A percentile compares a stretch with the other conserved stretches of the same genome.
phyloP scores from a whole-genome alignment of 2,797 vertebrate species.

The Halcyon chelicuti region DNA sequence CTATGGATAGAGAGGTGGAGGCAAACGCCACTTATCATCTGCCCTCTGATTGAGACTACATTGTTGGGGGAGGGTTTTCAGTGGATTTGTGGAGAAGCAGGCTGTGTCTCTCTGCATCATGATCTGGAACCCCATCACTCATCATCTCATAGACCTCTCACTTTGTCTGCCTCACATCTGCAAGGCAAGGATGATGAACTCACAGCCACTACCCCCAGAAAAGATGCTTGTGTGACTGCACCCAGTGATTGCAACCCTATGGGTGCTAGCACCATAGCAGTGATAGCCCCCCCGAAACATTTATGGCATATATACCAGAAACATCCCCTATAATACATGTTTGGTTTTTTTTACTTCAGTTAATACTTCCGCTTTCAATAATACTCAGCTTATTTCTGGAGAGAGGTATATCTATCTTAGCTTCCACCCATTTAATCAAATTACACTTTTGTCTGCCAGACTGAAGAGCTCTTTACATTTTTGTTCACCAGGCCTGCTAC shows the following conservation, averaged over 20 bases:
- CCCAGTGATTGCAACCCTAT: not conserved
- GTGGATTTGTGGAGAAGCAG: not conserved
- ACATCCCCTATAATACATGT: not conserved
- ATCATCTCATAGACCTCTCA: not conserved
- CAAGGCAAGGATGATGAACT: not conserved
- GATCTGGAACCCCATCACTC: not conserved
- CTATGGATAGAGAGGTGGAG: not conserved
- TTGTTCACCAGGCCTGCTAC: constrained; percentile 6
- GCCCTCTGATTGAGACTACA: rapidly evolving
- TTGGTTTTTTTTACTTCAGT: not conserved
- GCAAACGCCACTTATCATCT: not conserved
- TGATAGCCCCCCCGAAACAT: not conserved
- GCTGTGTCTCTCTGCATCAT: not conserved
- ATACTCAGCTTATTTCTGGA: not conserved
- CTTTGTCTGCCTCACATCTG: not conserved
- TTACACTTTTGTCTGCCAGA: not conserved
- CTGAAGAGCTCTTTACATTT: not conserved
- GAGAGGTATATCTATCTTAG: not conserved
- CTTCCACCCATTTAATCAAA: not conserved
- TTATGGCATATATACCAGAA: not conserved
- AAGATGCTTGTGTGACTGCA: not conserved
- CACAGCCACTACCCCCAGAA: not conserved
- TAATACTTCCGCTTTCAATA: not conserved
- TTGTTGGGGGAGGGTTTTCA: not conserved
- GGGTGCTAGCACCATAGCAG: not conserved